Conservation (phyloP, 2,888 invertebrate genomes). For the Pterostichus madidus region DNA sequence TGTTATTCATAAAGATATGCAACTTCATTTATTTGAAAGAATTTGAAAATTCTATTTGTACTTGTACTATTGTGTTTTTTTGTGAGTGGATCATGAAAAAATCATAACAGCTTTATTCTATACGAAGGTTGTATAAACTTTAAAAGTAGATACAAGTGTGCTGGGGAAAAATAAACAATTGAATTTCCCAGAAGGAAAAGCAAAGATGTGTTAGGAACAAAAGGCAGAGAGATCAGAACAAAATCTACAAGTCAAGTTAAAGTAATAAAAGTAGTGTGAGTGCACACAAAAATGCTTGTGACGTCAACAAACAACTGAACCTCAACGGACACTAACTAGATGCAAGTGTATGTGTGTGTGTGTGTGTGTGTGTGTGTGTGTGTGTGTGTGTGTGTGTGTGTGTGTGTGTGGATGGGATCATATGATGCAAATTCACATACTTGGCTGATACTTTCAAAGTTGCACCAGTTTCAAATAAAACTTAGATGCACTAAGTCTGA, state of each 20-base stretch:
- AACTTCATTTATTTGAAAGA: no score
- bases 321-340: background rate
- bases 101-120: constrained; percentile 4
- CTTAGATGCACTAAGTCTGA: no score
- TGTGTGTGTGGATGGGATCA: no score
- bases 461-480: no score
- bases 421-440: no score
- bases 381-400: no score
- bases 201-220: constrained; percentile 15
- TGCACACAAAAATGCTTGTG: constrained; percentile 3
- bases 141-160: constrained; percentile 17
- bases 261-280: constrained; percentile 32
- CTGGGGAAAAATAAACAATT: constrained; percentile 36
- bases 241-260: constrained; percentile 44
- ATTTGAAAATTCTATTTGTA: no score
- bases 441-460: no score
- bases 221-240: constrained; percentile 38
- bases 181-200: constrained; percentile 23
- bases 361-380: no score
- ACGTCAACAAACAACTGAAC: constrained; percentile 38
- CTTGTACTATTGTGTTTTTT: no score
- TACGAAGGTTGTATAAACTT: constrained; percentile 7
- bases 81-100: background rate
- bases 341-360: no score
- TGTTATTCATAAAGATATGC: no score